Evolutionary conservation across 2,797 vertebrate species (phyloP), one percentile per base, ranked within the genome.

Genomic region (Uromys caudimaculatus): DNA sequence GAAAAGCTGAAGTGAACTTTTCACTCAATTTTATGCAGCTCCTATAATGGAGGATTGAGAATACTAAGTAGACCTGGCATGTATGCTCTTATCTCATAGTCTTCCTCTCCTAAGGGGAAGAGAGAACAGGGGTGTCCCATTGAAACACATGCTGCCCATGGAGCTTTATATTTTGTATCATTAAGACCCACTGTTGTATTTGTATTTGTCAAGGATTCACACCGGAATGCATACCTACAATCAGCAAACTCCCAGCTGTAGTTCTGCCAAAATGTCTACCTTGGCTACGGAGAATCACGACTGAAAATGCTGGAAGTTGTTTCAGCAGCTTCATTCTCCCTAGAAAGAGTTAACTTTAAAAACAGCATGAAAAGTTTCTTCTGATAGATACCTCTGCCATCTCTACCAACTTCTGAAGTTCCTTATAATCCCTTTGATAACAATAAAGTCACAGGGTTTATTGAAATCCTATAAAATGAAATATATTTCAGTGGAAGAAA

Each of bases 341-440:
- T 77, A 24, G 75, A 96, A 81, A 90, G 67, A 58, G 27, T 92
- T 93, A 96, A 95, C 73, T 93, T 86, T 88, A 50, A 93, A 85
- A 35, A 76, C 17, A 0, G 9, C 27, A 88, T 87, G 56, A 73
- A 75, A 67, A 60, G 21, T 75, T 95, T 91, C 73, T 87, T 41
- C 17, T 76, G 47, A 91, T 32, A n/a, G 77, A 91, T 38, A 84
- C 67, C 23, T 69, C 67, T 79, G 86, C 35, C 64, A 83, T 79
- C 6, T 16, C 23, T 73, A 60, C 13, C 12, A 23, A 83, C 58
- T 58, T 27, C 50, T 83, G 75, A 82, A 24, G 41, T 83, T 73
- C 29, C 29, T 62, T 79, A 44, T 82, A 87, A 90, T 88, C 64
- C 35, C 95, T 60, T 77, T 19, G 95, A 78, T 93, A 94, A 67